Evolutionary conservation across 2,888 invertebrate genomes (phyloP), one percentile per base, ranked within the genome.

Genomic region (Acanthosepion lycidas): DNA sequence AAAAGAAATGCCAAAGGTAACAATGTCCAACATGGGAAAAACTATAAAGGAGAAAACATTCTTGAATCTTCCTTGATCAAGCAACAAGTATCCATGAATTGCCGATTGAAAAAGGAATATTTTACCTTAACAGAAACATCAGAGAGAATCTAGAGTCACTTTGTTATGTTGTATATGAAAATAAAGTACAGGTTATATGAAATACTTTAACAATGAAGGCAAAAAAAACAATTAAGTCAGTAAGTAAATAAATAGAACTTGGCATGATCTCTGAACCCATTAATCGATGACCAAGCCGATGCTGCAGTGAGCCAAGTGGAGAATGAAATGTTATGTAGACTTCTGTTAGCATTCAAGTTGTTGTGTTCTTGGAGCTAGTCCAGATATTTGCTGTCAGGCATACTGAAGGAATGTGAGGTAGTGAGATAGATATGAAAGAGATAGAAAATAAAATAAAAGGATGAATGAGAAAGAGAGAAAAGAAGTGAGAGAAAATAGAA

Each of bases 191-290:
- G 78, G 33, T 78, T n/a, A 78, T n/a, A n/a, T 15, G 33, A 78
- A 23, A 78, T n/a, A 78, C 33, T 78, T n/a, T 78, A 78, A 78
- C 78, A 78, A 78, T n/a, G 28, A 78, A 78, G n/a, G 18, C n/a
- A 78, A 78, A 78, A 33, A 78, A 9, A n/a, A 78, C 33, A 78
- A 78, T n/a, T 18, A 12, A 33, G 78, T 78, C 9, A 23, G 78
- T 78, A 78, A 78, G 9, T 78, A 78, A 78, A 78, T 78, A n/a
- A 78, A 78, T n/a, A 78, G n/a, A 78, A 78, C 78, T 78, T 78
- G 78, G 78, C 78, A 33, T 78, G n/a, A 78, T 78, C 78, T 78
- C 78, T 12, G 78, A 78, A n/a, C 78, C 78, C 33, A 78, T 78
- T 78, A 78, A 78, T 78, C 78, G 78, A 78, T 78, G n/a, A 78